Evolutionary conservation across 2,797 vertebrate species (phyloP).

Genomic region (Momotus momota): DNA sequence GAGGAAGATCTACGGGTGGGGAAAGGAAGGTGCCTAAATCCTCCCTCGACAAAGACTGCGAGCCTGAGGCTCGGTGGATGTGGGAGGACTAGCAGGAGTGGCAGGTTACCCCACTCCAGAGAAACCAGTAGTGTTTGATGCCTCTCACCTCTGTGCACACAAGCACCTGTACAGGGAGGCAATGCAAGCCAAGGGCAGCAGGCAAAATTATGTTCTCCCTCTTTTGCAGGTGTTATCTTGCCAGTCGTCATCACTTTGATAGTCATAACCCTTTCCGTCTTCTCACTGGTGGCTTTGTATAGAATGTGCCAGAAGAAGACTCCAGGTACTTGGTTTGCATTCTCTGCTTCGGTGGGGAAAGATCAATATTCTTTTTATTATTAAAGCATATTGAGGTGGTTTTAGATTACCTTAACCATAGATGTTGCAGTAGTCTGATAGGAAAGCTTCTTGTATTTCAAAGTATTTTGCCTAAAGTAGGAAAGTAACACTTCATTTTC

Average conservation of each 20-base stretch:
- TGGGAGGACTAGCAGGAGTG: not conserved
- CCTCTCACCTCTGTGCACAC: not conserved
- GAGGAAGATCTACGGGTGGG: not conserved
- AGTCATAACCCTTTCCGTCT: conserved; percentile 76
- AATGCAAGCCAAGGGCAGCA: not conserved
- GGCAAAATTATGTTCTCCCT: not conserved
- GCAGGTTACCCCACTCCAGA: not conserved
- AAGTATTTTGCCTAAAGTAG: not conserved
- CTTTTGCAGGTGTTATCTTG: conserved; percentile 77
- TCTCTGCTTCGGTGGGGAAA: not conserved
- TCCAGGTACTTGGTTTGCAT: conserved; percentile 73
- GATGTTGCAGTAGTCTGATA: not conserved
- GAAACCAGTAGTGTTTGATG: not conserved
- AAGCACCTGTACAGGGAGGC: not conserved
- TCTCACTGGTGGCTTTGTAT: conserved; percentile 79
- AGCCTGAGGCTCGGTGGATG: conserved; percentile 58
- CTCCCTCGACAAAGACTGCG: not conserved
- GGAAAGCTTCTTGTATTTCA: not conserved
- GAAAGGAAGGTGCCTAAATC: not conserved
- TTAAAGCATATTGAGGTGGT: not conserved
- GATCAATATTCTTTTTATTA: not conserved
- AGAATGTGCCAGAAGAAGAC: conserved; percentile 81
- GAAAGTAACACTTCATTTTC: conserved; percentile 27
- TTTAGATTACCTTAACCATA: not conserved
- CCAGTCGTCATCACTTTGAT: conserved; percentile 79